Percentiles rank a stretch among this genome's conserved stretches.
phyloP scores from a whole-genome alignment of 2,888 invertebrate species.

The Pegoplata infirma region DNA sequence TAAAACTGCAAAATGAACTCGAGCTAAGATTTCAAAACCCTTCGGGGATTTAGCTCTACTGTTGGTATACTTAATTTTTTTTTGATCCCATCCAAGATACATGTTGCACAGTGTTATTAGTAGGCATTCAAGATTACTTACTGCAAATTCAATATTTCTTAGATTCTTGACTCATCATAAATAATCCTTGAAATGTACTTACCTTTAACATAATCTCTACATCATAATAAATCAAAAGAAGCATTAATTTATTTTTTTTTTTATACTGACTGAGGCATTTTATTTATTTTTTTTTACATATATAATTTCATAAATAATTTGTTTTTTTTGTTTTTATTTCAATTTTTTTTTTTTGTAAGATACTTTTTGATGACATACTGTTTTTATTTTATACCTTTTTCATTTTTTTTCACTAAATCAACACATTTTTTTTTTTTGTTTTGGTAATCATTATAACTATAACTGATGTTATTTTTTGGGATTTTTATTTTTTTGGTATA shows the following conservation, averaged over 20 bases:
- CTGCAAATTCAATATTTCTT: no score
- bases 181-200: no score
- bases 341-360: conserved; percentile 19
- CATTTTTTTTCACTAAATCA: neutral
- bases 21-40: no score
- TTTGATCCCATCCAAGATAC: no score
- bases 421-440: conserved; percentile 19
- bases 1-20: no score
- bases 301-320: conserved; percentile 67
- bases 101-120: no score
- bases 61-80: no score
- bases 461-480: conserved; percentile 6
- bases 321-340: conserved; percentile 53
- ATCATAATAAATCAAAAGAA: neutral
- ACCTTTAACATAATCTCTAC: no score
- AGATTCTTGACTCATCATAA: no score
- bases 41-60: no score
- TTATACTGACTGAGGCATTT: conserved; percentile 79
- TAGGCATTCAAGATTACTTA: no score
- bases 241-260: conserved; percentile 64
- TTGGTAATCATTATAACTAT: conserved; percentile 15
- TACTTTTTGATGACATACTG: conserved; percentile 37
- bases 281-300: conserved; percentile 68
- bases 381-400: conserved; percentile 35
- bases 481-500: neutral